Evolutionary conservation across 2,797 vertebrate genomes (phyloP).

Genomic region (Sparus aurata): DNA sequence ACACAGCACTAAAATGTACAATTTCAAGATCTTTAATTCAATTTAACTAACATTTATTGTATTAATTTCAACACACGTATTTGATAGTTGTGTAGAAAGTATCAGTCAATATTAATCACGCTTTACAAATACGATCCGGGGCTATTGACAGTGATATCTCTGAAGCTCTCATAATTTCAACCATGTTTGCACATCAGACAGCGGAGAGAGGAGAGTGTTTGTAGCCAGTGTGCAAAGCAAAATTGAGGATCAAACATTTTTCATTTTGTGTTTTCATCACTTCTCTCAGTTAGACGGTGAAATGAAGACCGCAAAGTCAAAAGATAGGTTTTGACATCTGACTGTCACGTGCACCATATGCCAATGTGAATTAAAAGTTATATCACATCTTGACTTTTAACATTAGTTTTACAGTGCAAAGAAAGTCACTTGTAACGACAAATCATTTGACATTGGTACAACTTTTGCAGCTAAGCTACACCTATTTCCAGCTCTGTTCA

Average conservation of each 20-base stretch:
- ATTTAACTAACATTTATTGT: constrained; percentile 24
- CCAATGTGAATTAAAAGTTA: not conserved
- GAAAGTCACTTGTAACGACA: not conserved
- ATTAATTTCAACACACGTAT: not conserved
- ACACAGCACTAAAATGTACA: not conserved
- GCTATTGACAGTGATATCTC: constrained; percentile 36
- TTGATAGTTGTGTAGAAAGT: constrained; percentile 1
- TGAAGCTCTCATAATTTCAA: constrained; percentile 34
- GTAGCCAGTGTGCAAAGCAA: constrained; percentile 25
- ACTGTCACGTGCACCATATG: constrained; percentile 8
- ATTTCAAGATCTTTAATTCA: not conserved
- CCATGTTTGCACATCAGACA: constrained; percentile 51
- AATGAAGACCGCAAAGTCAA: constrained; percentile 14
- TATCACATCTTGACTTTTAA: not conserved
- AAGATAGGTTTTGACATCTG: constrained; percentile 27
- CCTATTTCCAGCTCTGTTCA: not conserved
- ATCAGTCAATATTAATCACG: constrained; percentile 35
- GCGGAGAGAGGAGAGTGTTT: constrained; percentile 27
- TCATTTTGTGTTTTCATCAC: not conserved
- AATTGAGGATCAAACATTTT: constrained; percentile 45
- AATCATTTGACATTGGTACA: constrained; percentile 3
- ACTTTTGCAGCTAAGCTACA: not conserved
- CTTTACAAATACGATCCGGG: constrained; percentile 19
- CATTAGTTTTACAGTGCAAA: constrained; percentile 5
- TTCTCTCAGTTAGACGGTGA: constrained; percentile 19